Base-by-base conservation (phyloP, 1,140 invertebrate species). In the Cryptotermes secundus region DNA sequence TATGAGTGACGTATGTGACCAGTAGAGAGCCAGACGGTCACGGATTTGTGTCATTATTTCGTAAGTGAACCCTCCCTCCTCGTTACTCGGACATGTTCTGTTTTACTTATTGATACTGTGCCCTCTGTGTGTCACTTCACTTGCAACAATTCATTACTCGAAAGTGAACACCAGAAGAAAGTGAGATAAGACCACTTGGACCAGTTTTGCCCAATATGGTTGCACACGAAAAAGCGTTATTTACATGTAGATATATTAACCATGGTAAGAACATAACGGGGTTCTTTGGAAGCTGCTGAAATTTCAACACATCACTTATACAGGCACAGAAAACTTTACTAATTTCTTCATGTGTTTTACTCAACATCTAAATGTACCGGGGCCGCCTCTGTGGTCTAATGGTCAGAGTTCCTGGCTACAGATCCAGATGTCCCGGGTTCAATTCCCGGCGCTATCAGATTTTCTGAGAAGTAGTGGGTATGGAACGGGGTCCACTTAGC, bases 171-270 rank as follows among this genome's bases (percentile, higher is more conserved):
- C 26, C 1, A 6, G 26, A 72, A 72, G 59, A 72, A 72, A 72
- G 59, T 72, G n/a, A 26, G 59, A 31, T 31, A 72, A 72, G n/a
- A 72, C 59, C 31, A 14, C 59, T 72, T 72, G n/a, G n/a, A 72
- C 59, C 59, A n/a, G 59, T 72, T 72, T 72, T 72, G 59, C 59
- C 59, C 59, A 72, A 72, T 26, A 72, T 72, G n/a, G 59, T 31
- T 31, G 31, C 26, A 49, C 26, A 72, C 59, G n/a, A n/a, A 72
- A n/a, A 72, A 7, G 10, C n/a, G 12, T 31, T n/a, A n/a, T 31
- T 72, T 72, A 72, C 14, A 19, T 3, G 14, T 22, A 49, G 45
- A 49, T 72, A 72, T 72, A 72, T 72, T 59, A 72, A 31, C 59
- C n/a, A 49, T 49, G 45, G 45, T 3, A 49, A 49, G 45, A 22